Percentiles rank a stretch among this genome's conserved stretches.
Conservation (phyloP, 1,140 invertebrate species). For the Drosophila bocki region DNA sequence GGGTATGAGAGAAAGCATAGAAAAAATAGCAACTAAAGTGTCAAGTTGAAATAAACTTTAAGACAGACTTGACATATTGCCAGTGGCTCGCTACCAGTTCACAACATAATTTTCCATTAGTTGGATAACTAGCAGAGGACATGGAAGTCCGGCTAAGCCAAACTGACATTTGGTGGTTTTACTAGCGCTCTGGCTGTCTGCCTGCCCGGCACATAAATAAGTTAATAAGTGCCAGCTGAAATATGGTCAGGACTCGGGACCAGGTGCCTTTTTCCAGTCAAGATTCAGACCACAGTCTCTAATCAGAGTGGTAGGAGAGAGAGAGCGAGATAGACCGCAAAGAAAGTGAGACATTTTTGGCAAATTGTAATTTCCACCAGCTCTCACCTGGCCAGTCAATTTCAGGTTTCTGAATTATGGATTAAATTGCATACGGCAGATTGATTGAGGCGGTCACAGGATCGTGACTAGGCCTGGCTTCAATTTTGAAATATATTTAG, state of each 20-base stretch:
- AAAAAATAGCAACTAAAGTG: constrained; percentile 21
- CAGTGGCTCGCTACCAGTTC: constrained; percentile 28
- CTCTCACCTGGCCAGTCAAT: constrained; percentile 8
- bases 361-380: constrained; percentile 5
- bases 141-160: constrained; percentile 8
- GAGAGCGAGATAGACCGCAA: neutral
- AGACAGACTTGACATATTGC: constrained; percentile 53
- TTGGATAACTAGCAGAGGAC: constrained; percentile 42
- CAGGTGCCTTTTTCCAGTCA: constrained; percentile 1
- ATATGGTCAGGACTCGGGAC: constrained; percentile 12
- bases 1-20: neutral
- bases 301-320: constrained; percentile 10
- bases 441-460: neutral
- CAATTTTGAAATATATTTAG: no score
- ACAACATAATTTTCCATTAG: constrained; percentile 73
- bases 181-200: constrained; percentile 24
- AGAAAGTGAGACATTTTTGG: neutral
- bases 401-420: constrained; percentile 23
- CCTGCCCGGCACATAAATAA: constrained; percentile 59
- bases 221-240: constrained; percentile 58
- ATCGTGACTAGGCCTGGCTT: neutral
- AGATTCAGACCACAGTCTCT: constrained; percentile 16
- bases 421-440: constrained; percentile 26
- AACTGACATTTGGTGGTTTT: constrained; percentile 33
- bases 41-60: constrained; percentile 55